Evolutionary conservation across 2,888 invertebrate genomes (phyloP), one percentile per base, ranked within the genome.

Genomic region (Drosophila greeni): DNA sequence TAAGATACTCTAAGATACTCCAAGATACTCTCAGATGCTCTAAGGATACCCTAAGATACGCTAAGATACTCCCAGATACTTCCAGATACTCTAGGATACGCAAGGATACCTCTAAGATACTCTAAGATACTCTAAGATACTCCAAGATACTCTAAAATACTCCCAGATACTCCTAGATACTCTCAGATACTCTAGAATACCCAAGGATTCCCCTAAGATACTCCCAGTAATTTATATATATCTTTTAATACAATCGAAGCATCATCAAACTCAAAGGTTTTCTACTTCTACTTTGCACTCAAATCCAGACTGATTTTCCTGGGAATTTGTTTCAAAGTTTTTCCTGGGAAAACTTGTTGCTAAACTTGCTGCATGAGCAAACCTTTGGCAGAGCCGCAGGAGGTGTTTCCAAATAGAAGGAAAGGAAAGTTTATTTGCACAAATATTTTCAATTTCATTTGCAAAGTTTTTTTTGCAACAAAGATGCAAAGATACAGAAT

Each of bases 381-480:
- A 34, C 24, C 43, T 8, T 29, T 1, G 2, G 3, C 33, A 54
- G 54, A 54, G 54, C 55, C 24, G 24, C 26, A 54, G 55, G 53
- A n/a, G n/a, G n/a, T n/a, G n/a, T n/a, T n/a, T 24, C 18, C 12
- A 47, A 45, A 74, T 18, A 59, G 60, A 66, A 64, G 4, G 23
- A 36, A 58, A 55, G n/a, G n/a, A 58, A 66, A 71, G 75, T 84
- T 79, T 82, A n/a, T 67, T 80, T 40, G 43, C 70, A 70, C 65
- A 79, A 79, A 84, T 79, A 76, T 82, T 79, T 79, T 80, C 84
- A 83, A 84, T 80, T 80, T 80, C 83, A 84, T 84, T 80, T 84
- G 70, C 81, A 82, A n/a, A n/a, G n/a, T 80, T 77, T 43, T 78
- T 81, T 72, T 72, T 56, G 24, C 43, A 20, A 14, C 16, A 43